Evolutionary conservation across 2,113 vertebrate genomes (phyloP), one percentile per base, ranked within the genome.

Genomic region (Crotalus horridus): DNA sequence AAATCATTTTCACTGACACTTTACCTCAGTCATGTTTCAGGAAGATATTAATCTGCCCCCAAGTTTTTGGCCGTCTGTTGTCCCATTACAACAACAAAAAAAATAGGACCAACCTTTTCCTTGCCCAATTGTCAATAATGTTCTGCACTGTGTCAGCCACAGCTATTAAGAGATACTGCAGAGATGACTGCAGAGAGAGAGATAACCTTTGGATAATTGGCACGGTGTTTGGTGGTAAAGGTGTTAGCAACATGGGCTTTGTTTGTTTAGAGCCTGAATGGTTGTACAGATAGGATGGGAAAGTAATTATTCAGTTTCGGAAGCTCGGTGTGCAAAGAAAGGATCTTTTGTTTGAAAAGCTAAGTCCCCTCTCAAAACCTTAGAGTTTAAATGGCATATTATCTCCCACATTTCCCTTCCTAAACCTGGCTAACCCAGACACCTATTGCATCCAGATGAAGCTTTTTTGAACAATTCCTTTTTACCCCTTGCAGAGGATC

Each of bases 61-160:
- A 87, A 88, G 48, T 92, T 89, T n/a, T 86, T 91, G 95, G 95
- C 94, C 96, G 96, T 74, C 95, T 93, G 20, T 81, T 94, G 53
- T 55, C 93, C 93, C 51, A 95, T 81, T 95, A 94, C 90, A 33
- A 87, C 85, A 94, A 43, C 39, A 43, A 43, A 94, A 15, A 86
- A 89, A 91, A 91, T 91, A 91, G 94, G 95, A 74, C 89, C 26
- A 12, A 48, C 21, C 92, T 58, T 54, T 81, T 92, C 56, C 64
- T 39, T 33, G 74, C 85, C 74, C 89, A 92, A 61, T 92, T 90
- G 26, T 94, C 93, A 94, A 94, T 94, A 93, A 93, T 85, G 92
- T 93, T 95, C 59, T 93, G 21, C 87, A 69, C 81, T 93, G 51
- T 94, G 94, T 91, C 88, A 89, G 9, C 29, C 29, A 92, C 33